Evolutionary conservation across 2,888 invertebrate species (phyloP), one percentile per base, ranked within the genome.

Genomic region (Itoplectis maculator): DNA sequence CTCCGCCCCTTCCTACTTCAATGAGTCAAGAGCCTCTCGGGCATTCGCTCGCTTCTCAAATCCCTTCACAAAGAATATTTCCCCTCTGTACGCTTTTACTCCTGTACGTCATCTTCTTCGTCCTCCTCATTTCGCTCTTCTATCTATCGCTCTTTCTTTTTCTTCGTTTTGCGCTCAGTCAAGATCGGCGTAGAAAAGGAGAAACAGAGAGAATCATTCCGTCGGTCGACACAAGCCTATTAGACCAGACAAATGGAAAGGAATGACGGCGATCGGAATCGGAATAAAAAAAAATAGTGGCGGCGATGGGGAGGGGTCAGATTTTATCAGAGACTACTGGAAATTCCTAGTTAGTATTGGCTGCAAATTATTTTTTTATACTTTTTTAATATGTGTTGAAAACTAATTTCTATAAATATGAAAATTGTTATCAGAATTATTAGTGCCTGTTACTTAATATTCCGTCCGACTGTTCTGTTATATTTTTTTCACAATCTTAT

Each of bases 1-100:
- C n/a, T n/a, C n/a, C n/a, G n/a, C n/a, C n/a, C 7, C 13, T 51
- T 45, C 35, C 65, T 23, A 20, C 66, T 66, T 37, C 45, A 75
- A 35, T 85, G 88, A 89, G 88, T 90, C 88, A 88, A 90, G 88
- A 89, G 88, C 88, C 88, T 88, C 88, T 88, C 82, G 84, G 78
- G 54, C 73, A 69, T 82, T 77, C 83, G 80, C 86, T 85, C 75
- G 84, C 78, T 85, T 87, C 87, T 87, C 83, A 86, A 90, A 89
- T 89, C 88, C 88, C 89, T 88, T 88, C 87, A 88, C 89, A 89
- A 90, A 89, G 90, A 89, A 89, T 88, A 86, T 86, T 82, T 79
- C 23, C 72, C 73, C 8, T 77, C 84, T 66, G 2, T 23, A 61
- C 74, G 59, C 74, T 29, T 35, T 35, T 35, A 35, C 35, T 47